Evolutionary conservation across 1,140 invertebrate species (phyloP).

Genomic region (Leptonema lineaticorne): DNA sequence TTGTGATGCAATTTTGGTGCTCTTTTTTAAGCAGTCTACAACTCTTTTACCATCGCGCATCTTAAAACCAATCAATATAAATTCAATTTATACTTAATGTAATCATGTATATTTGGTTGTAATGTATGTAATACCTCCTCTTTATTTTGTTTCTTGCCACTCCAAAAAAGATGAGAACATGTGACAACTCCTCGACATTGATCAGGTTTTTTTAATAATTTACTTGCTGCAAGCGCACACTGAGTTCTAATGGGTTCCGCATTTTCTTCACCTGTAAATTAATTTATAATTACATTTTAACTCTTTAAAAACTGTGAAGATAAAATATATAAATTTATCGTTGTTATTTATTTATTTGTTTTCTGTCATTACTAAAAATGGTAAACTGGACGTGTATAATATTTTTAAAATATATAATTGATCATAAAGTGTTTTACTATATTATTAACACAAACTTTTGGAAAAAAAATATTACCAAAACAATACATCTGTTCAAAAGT

Average conservation of each 20-base stretch:
- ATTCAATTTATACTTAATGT: background rate
- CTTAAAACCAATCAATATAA: slow-evolving; percentile 47
- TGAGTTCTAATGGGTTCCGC: slow-evolving; percentile 95
- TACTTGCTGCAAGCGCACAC: slow-evolving; percentile 90
- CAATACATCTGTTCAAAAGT: slow-evolving; percentile 94
- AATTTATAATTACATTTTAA: background rate
- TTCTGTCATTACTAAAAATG: background rate
- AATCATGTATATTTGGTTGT: background rate
- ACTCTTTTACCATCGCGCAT: slow-evolving; percentile 89
- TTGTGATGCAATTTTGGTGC: slow-evolving; percentile 90
- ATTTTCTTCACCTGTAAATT: slow-evolving; percentile 79
- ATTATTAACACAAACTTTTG: too few relatives aligned
- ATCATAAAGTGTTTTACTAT: too few relatives aligned
- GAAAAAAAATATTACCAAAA: slow-evolving; percentile 68
- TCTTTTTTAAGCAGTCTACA: slow-evolving; percentile 95
- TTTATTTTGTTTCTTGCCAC: slow-evolving; percentile 73
- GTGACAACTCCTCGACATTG: slow-evolving; percentile 90
- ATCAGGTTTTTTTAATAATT: slow-evolving; percentile 96
- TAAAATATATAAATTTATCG: background rate
- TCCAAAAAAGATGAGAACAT: slow-evolving; percentile 97
- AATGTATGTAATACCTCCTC: slow-evolving; percentile 58
- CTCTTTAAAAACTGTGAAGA: too few relatives aligned
- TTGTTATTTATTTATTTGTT: too few relatives aligned
- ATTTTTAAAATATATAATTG: too few relatives aligned
- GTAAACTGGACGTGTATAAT: background rate